These are phyloP conservation scores for Catostomus latipinnis DNA, from an alignment of 2,797 vertebrate species.

Conservation along the genomic window DNA sequence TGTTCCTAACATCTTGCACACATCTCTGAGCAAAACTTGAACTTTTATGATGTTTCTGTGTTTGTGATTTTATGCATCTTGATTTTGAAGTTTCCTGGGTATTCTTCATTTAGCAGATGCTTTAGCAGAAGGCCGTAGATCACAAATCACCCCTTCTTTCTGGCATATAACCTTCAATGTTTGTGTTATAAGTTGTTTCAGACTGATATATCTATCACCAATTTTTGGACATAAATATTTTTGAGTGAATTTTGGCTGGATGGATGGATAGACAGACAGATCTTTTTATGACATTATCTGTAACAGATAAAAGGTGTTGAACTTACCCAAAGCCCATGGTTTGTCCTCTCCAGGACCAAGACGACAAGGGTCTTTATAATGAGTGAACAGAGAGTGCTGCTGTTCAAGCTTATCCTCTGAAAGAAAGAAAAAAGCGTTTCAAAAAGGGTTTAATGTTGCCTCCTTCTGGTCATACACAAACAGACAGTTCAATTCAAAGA, in stretches of 20 bases:
- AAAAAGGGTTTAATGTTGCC: slow-evolving; percentile 6
- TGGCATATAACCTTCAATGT: no score
- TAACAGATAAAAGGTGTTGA: background rate
- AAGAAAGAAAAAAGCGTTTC: slow-evolving; percentile 39
- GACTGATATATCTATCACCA: no score
- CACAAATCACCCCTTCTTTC: no score
- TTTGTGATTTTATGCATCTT: background rate
- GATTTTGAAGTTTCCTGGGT: background rate
- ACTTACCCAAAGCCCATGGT: slow-evolving; percentile 94
- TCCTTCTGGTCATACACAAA: slow-evolving; percentile 26
- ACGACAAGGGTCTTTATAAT: slow-evolving; percentile 97
- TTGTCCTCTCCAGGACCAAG: slow-evolving; percentile 96
- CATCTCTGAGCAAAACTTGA: background rate
- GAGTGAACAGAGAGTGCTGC: slow-evolving; percentile 95
- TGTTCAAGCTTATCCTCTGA: slow-evolving; percentile 98
- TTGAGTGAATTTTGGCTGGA: no score
- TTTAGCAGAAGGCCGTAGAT: no score
- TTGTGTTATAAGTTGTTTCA: no score
- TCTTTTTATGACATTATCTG: no score
- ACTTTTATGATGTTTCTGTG: no score
- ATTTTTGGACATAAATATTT: no score
- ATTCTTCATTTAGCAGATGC: no score
- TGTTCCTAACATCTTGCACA: background rate
- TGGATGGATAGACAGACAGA: no score
- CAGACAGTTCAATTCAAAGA: background rate